These are phyloP conservation scores for Phataginus tetradactyla DNA, from an alignment of 2,797 vertebrate genomes.

Conservation along the genomic window DNA sequence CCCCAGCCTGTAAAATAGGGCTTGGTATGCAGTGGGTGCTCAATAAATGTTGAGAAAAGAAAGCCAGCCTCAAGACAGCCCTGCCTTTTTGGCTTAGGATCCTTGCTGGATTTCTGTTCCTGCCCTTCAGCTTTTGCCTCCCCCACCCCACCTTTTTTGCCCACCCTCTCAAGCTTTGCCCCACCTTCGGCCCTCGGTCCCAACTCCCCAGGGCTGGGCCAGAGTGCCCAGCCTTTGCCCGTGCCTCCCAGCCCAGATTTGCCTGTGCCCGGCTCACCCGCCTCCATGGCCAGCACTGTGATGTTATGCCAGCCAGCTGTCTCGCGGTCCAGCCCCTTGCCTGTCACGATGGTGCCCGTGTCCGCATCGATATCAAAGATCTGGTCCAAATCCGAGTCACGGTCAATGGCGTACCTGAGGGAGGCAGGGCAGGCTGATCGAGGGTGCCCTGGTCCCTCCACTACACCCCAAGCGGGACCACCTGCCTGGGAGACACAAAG, in stretches of 20 bases:
- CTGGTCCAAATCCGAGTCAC: slow-evolving; percentile 92
- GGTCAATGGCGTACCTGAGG: slow-evolving; percentile 95
- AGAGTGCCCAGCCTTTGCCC: not conserved
- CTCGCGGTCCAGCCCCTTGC: slow-evolving; percentile 95
- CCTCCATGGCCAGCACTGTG: slow-evolving; percentile 95
- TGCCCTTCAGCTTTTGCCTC: not conserved
- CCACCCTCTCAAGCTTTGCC: not conserved
- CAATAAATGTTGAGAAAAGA: not conserved
- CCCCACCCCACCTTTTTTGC: not conserved
- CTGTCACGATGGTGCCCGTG: slow-evolving; percentile 94
- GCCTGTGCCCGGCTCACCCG: slow-evolving; percentile 88
- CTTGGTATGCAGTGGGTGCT: not conserved
- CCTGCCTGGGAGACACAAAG: not conserved
- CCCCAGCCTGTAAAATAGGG: not conserved
- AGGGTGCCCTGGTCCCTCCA: not conserved
- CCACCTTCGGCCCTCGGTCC: not conserved
- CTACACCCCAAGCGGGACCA: not conserved
- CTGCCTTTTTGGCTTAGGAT: not conserved
- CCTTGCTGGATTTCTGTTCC: not conserved
- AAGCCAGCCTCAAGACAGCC: not conserved
- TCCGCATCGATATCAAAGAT: slow-evolving; percentile 96
- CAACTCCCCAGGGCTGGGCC: not conserved
- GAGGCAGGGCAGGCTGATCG: not conserved
- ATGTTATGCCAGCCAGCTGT: slow-evolving; percentile 99
- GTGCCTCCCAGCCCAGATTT: rapidly evolving